Percentiles rank a stretch among this genome's conserved stretches.
phyloP scores from a whole-genome alignment of 2,113 vertebrate genomes.

The Ursus arctos region DNA sequence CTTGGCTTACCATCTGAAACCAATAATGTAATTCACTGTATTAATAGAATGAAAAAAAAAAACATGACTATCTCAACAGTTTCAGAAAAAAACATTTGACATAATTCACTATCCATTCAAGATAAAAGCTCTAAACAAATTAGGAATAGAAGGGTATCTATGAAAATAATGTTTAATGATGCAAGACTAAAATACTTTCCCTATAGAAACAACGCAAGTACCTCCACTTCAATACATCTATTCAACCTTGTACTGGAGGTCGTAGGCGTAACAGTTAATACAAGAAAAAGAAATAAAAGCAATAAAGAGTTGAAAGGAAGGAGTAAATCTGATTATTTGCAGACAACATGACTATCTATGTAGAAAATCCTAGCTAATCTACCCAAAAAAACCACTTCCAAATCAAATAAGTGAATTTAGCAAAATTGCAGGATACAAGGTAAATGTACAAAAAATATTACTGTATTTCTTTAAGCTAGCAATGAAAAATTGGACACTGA shows the following conservation, averaged over 20 bases:
- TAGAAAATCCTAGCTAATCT: neutral
- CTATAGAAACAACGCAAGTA: neutral
- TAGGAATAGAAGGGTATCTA: neutral
- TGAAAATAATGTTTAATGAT: conserved; percentile 14
- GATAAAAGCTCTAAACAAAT: neutral
- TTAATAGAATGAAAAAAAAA: conserved; percentile 23
- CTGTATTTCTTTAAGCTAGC: neutral
- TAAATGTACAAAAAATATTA: neutral
- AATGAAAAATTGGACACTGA: neutral
- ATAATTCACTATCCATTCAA: neutral
- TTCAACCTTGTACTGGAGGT: neutral
- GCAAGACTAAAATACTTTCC: neutral
- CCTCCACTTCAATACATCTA: neutral
- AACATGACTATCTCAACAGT: neutral
- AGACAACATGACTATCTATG: neutral
- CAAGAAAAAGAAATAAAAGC: neutral
- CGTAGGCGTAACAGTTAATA: neutral
- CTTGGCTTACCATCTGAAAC: conserved; percentile 25
- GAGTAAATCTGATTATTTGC: conserved; percentile 11
- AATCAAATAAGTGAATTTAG: neutral
- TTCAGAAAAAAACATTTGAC: neutral
- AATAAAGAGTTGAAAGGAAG: neutral
- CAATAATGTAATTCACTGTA: neutral
- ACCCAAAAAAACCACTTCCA: neutral
- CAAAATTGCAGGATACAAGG: neutral